Evolutionary conservation across 2,888 invertebrate species (phyloP).

Genomic region (Yponomeuta cagnagella): DNA sequence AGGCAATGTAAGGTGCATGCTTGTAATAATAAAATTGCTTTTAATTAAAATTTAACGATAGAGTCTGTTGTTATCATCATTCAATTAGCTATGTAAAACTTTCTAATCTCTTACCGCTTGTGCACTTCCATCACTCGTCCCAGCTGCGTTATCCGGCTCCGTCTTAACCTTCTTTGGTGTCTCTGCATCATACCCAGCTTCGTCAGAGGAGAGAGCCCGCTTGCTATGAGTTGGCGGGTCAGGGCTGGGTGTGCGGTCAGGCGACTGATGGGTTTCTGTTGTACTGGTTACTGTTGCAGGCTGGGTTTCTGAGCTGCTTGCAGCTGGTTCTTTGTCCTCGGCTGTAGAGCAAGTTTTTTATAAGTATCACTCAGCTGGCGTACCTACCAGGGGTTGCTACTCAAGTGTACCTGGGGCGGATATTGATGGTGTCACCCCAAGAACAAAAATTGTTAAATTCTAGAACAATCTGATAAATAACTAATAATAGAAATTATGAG

Average conservation of each 20-base stretch:
- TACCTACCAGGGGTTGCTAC: too few species aligned
- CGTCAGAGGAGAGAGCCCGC: slow-evolving; percentile 1
- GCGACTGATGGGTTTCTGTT: background rate
- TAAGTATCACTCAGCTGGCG: too few species aligned
- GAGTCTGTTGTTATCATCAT: background rate
- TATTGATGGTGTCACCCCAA: too few species aligned
- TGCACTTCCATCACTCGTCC: slow-evolving; percentile 27
- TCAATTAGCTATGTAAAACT: background rate
- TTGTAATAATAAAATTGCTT: too few species aligned
- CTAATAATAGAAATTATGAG: too few species aligned
- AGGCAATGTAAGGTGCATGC: too few species aligned
- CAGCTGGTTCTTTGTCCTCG: background rate
- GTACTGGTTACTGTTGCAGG: background rate
- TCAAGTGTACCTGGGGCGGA: too few species aligned
- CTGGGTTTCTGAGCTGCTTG: background rate
- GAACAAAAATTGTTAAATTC: too few species aligned
- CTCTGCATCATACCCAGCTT: slow-evolving; percentile 10
- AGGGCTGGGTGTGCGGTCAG: background rate
- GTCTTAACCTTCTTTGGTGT: slow-evolving; percentile 28
- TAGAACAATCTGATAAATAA: too few species aligned
- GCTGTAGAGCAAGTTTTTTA: background rate
- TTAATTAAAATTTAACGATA: too few species aligned
- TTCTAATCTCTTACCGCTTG: slow-evolving; percentile 25
- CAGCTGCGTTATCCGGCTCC: slow-evolving; percentile 23
- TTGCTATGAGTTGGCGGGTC: background rate